Base-by-base conservation (phyloP, 2,797 vertebrate genomes). In the Heteromormyrus szaboi region DNA sequence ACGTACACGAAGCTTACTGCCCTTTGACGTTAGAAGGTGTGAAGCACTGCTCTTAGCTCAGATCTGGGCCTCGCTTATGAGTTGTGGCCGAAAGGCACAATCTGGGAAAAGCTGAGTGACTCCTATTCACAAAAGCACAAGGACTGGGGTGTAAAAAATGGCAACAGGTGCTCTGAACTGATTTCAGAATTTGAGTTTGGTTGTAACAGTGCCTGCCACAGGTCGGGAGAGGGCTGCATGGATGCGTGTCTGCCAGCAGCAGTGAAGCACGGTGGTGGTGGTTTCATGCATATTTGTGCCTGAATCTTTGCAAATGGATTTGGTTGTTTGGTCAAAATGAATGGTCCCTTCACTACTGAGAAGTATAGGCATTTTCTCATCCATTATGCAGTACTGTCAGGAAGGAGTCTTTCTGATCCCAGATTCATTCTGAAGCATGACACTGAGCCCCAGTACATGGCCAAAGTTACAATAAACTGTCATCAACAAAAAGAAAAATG, bases 161-260 rank as follows among this genome's bases (percentile, higher is more conserved):
- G 89, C 88, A 89, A 84, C 89, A 90, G 68, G 91, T 89, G 86
- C 90, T 90, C 89, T 90, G 91, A 90, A 33, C 87, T 90, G 88
- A 92, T 90, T 25, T 29, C 8, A 22, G 59, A 62, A 25, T 62
- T 25, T 29, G 25, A 65, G 22, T 33, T 68, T 62, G 7, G n/a
- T 62, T 62, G n/a, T 59, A 22, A 59, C 6, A 59, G 56, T 59
- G 17, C 5, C 54, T 65, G 9, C 62, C 62, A 25, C 9, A 11
- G 22, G 62, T 9, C 1, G 0, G 22, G 9, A 12, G 25, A 12
- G 22, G 9, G 62, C 62, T 65, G 25, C 25, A 68, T 68, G 62
- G 62, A 65, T 65, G 22, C 1, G 9, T 9, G 59, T 29, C 62
- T 65, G 65, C 11, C 29, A 72, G 29, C 65, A 37, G 65, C 65